phyloP scores from a whole-genome alignment of 2,797 vertebrate genomes.

The Apogon hyalosoma region DNA sequence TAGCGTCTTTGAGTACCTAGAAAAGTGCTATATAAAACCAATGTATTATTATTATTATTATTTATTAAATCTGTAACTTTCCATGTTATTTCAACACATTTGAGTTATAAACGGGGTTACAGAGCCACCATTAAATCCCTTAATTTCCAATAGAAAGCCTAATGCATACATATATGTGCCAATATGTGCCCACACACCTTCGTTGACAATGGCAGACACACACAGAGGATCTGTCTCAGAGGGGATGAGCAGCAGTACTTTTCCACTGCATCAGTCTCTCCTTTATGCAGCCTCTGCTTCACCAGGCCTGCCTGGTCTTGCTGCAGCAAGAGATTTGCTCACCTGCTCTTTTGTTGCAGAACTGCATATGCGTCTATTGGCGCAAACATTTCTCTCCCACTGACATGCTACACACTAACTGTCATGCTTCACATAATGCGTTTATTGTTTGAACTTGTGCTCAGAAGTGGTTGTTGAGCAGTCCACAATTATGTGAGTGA shows the following conservation, averaged over 20 bases:
- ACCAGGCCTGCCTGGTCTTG: conserved; percentile 73
- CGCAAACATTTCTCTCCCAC: conserved; percentile 20
- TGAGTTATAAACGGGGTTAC: conserved; percentile 17
- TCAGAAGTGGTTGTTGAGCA: conserved; percentile 31
- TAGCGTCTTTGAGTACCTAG: too few relatives aligned
- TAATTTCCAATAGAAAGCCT: neutral
- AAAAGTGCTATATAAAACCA: too few relatives aligned
- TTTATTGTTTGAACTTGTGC: conserved; percentile 39
- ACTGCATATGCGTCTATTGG: conserved; percentile 17
- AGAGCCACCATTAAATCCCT: conserved; percentile 9
- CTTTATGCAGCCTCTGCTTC: conserved; percentile 39
- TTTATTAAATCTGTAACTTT: conserved; percentile 15
- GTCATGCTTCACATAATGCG: conserved; percentile 21
- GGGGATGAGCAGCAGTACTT: conserved; percentile 66
- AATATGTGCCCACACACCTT: neutral
- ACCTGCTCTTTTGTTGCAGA: conserved; percentile 60
- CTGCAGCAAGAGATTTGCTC: conserved; percentile 61
- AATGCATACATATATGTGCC: neutral
- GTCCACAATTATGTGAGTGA: neutral
- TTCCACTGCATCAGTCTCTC: conserved; percentile 70
- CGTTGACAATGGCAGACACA: conserved; percentile 10
- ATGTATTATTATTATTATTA: too few relatives aligned
- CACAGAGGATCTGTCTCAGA: conserved; percentile 43
- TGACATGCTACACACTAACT: conserved; percentile 24
- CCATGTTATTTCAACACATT: conserved; percentile 12